Percentiles rank a stretch among this genome's conserved stretches.
Conservation (phyloP, 2,888 invertebrate genomes). For the Synanthedon formicaeformis region DNA sequence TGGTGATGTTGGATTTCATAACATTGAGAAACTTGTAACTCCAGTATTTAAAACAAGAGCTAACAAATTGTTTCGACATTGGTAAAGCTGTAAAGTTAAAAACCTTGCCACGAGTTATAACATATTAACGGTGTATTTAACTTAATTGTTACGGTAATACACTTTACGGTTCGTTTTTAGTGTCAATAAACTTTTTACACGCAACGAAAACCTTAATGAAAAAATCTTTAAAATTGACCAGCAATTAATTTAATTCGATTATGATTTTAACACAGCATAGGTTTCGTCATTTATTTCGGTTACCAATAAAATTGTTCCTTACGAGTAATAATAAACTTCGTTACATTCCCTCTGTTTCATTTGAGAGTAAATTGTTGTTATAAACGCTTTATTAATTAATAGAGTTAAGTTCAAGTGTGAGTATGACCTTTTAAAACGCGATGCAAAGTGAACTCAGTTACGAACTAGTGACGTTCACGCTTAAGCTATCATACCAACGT, state of each 20-base stretch:
- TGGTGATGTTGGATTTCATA: no score
- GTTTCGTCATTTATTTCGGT: background rate
- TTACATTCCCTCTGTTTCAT: constrained; percentile 4
- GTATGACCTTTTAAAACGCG: constrained; percentile 5
- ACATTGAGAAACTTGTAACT: no score
- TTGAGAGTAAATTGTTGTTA: constrained; percentile 17
- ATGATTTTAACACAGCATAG: constrained; percentile 13
- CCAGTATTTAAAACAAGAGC: no score
- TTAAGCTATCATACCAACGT: no score
- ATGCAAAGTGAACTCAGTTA: background rate
- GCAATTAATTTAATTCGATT: constrained; percentile 44
- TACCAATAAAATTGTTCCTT: constrained; percentile 2
- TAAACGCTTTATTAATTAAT: constrained; percentile 17
- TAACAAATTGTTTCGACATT: no score
- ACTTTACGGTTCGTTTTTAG: constrained; percentile 30
- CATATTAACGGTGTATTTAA: constrained; percentile 8
- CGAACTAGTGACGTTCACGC: no score
- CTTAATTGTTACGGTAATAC: constrained; percentile 21
- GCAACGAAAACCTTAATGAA: constrained; percentile 34
- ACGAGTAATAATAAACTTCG: constrained; percentile 1
- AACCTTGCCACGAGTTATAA: constrained; percentile 10
- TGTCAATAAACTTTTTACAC: constrained; percentile 28
- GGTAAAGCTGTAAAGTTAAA: no score
- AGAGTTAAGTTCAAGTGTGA: constrained; percentile 8
- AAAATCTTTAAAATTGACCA: constrained; percentile 24